phyloP scores from a whole-genome alignment of 2,888 invertebrate genomes.

The Nephrotoma flavescens region DNA sequence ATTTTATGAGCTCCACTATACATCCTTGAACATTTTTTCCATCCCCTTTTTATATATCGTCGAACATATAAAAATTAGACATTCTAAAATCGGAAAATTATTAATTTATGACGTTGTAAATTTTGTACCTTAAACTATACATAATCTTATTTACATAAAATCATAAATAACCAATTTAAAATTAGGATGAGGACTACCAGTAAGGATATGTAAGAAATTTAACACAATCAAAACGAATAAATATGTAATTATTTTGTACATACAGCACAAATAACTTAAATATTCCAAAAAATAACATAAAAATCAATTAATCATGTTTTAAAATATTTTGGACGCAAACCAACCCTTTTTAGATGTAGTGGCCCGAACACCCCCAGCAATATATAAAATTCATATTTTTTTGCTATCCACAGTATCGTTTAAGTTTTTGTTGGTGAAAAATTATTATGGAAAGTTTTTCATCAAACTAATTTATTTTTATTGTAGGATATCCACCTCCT shows the following conservation, averaged over 20 bases:
- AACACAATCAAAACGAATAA: constrained; percentile 1
- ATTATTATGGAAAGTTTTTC: background rate
- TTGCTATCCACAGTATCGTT: background rate
- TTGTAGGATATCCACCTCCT: background rate
- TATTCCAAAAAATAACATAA: background rate
- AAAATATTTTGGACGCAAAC: background rate
- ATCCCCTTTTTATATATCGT: background rate
- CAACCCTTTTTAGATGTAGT: background rate
- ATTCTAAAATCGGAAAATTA: background rate
- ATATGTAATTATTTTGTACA: background rate
- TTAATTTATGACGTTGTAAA: background rate
- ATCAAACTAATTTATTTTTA: background rate
- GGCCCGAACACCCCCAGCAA: background rate
- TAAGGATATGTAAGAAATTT: background rate
- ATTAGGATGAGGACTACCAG: background rate
- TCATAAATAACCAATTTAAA: background rate
- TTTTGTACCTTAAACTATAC: background rate
- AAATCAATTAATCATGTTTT: background rate
- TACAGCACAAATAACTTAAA: background rate
- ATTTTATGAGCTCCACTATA: background rate
- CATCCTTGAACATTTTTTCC: background rate
- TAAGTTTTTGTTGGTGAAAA: background rate
- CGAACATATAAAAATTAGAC: background rate
- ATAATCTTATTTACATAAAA: background rate
- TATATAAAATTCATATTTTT: background rate